phyloP scores from a whole-genome alignment of 2,888 invertebrate genomes.

The Orgyia antiqua region DNA sequence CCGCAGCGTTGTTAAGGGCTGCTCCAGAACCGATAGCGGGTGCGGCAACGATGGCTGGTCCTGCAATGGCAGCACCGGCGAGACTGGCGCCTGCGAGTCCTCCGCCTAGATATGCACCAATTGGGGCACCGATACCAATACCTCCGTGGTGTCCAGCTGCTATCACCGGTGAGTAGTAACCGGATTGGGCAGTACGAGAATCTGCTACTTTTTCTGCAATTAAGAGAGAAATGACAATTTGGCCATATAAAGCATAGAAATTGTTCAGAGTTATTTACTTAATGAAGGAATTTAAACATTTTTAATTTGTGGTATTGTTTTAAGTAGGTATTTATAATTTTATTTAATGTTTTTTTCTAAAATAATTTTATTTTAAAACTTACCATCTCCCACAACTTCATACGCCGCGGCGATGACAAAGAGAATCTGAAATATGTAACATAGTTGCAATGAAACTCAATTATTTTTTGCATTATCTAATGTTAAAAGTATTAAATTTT shows the following conservation, averaged over 20 bases:
- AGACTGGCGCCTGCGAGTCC: slow-evolving; percentile 14
- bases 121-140: slow-evolving; percentile 5
- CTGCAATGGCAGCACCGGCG: slow-evolving; percentile 21
- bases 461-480: no score
- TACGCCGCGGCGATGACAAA: slow-evolving; percentile 67
- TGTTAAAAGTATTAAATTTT: no score
- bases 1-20: slow-evolving; percentile 60
- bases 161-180: slow-evolving; percentile 28
- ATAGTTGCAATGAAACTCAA: no score
- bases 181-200: slow-evolving; percentile 44
- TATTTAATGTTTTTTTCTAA: no score
- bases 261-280: no score
- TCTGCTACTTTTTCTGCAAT: slow-evolving; percentile 35
- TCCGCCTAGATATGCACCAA: slow-evolving; percentile 3
- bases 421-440: slow-evolving; percentile 67
- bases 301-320: no score
- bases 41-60: slow-evolving; percentile 23
- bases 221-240: no score
- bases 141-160: slow-evolving; percentile 20
- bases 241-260: no score
- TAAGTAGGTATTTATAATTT: no score
- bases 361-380: no score
- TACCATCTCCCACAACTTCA: slow-evolving; percentile 60
- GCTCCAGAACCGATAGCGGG: slow-evolving; percentile 41
- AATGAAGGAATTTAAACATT: no score